Conservation (phyloP, 2,113 vertebrate species). For the Lepus timidus region DNA sequence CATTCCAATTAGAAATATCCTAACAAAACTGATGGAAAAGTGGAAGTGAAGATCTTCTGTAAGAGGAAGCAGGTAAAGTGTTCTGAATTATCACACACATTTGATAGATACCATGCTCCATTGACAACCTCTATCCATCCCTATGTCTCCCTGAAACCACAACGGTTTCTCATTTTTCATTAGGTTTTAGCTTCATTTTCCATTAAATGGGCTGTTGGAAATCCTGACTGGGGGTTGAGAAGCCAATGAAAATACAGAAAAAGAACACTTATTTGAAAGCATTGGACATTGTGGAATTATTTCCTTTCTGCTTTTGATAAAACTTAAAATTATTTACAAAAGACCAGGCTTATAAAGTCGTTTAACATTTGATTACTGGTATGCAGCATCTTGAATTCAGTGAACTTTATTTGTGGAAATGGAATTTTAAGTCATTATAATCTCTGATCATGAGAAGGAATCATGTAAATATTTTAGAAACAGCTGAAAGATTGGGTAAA, state of each 20-base stretch:
- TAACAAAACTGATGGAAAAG: not conserved
- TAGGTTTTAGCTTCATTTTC: conserved; percentile 51
- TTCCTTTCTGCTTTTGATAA: conserved; percentile 53
- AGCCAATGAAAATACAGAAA: not conserved
- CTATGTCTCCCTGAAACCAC: not conserved
- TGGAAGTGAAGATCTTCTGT: not conserved
- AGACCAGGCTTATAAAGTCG: not conserved
- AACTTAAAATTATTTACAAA: conserved; percentile 53
- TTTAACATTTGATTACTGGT: conserved; percentile 43
- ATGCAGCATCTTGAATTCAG: not conserved
- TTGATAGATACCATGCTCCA: not conserved
- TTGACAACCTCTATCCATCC: not conserved
- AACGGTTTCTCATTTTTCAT: not conserved
- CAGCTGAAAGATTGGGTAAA: conserved; percentile 18
- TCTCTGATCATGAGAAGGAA: not conserved
- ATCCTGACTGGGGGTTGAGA: not conserved
- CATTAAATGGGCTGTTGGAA: not conserved
- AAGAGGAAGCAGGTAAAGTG: not conserved
- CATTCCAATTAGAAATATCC: not conserved
- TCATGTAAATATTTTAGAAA: conserved; percentile 17
- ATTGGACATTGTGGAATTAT: conserved; percentile 22
- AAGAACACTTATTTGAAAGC: not conserved
- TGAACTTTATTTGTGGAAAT: not conserved
- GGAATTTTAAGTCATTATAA: not conserved
- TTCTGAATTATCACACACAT: not conserved